Conservation (phyloP, 2,797 vertebrate species). For the Micromesistius poutassou region DNA sequence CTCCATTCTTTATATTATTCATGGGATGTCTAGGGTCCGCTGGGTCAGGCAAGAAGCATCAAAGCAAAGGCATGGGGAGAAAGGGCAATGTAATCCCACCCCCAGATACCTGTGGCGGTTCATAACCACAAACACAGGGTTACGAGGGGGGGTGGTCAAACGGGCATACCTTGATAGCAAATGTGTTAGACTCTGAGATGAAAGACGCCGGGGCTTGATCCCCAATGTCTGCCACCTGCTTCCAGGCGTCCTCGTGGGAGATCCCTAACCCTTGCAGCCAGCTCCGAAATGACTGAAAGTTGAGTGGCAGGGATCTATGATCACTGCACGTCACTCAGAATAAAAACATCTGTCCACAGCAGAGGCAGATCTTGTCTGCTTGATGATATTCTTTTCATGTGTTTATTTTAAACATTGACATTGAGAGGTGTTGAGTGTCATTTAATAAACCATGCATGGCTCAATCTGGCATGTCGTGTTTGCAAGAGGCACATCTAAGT, state of each 20-base stretch:
- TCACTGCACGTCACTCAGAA: too few relatives aligned
- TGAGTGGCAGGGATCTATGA: too few relatives aligned
- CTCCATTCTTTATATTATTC: conserved; percentile 29
- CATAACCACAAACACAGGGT: conserved; percentile 6
- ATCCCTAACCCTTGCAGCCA: too few relatives aligned
- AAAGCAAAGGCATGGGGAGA: conserved; percentile 20
- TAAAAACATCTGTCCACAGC: neutral
- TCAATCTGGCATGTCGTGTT: neutral
- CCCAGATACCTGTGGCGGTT: conserved; percentile 12
- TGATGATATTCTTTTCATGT: neutral
- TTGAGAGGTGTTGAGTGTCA: neutral
- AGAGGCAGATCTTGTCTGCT: neutral
- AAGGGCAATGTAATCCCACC: conserved; percentile 16
- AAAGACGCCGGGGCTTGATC: too few relatives aligned
- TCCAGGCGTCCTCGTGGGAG: too few relatives aligned
- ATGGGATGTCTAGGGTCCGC: conserved; percentile 24
- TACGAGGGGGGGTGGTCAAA: too few relatives aligned
- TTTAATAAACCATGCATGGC: neutral
- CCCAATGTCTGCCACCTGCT: too few relatives aligned
- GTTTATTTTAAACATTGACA: too few relatives aligned
- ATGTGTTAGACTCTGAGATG: too few relatives aligned
- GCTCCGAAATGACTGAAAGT: too few relatives aligned
- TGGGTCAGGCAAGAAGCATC: conserved; percentile 28
- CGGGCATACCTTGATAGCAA: too few relatives aligned
- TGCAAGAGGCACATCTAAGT: too few relatives aligned